These are phyloP conservation scores for Triops longicaudatus DNA, from an alignment of 1,140 invertebrate genomes.

Conservation along the genomic window DNA sequence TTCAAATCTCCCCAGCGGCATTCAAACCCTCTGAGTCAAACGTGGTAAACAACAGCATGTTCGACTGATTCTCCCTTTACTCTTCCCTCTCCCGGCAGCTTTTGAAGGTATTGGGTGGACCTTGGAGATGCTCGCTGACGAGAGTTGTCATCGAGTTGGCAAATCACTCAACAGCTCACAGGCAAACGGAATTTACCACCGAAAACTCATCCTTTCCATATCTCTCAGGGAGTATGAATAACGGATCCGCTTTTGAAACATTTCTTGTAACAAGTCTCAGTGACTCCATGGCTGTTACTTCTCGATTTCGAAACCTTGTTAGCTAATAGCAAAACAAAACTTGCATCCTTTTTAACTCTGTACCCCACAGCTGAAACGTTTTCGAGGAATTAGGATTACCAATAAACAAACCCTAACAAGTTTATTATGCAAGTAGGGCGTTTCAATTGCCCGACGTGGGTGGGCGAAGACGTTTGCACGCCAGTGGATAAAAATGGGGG, in stretches of 20 bases:
- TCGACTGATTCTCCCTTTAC: not conserved
- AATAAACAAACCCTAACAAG: constrained; percentile 13
- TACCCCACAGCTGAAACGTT: not conserved
- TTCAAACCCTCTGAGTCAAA: not conserved
- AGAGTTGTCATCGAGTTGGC: not conserved
- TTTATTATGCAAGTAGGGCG: not conserved
- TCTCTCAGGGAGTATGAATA: not conserved
- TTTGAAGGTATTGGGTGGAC: too few species aligned
- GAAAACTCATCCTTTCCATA: not conserved
- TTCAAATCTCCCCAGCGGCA: not conserved
- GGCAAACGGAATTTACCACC: not conserved
- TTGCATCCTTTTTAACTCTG: not conserved
- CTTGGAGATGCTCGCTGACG: not conserved
- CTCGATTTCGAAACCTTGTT: not conserved
- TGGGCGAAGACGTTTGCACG: not conserved
- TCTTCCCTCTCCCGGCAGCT: not conserved
- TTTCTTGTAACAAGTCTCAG: not conserved
- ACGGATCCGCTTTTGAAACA: not conserved
- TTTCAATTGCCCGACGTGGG: constrained; percentile 1
- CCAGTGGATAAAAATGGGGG: too few species aligned
- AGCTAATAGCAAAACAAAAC: not conserved
- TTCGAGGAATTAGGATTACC: not conserved
- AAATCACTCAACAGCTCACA: not conserved
- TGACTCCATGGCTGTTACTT: not conserved
- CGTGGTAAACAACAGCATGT: not conserved